Percentiles rank a stretch among this genome's conserved stretches.
Evolutionary conservation across 2,797 vertebrate genomes (phyloP).

Genomic region (Pteronotus mesoamericanus): DNA sequence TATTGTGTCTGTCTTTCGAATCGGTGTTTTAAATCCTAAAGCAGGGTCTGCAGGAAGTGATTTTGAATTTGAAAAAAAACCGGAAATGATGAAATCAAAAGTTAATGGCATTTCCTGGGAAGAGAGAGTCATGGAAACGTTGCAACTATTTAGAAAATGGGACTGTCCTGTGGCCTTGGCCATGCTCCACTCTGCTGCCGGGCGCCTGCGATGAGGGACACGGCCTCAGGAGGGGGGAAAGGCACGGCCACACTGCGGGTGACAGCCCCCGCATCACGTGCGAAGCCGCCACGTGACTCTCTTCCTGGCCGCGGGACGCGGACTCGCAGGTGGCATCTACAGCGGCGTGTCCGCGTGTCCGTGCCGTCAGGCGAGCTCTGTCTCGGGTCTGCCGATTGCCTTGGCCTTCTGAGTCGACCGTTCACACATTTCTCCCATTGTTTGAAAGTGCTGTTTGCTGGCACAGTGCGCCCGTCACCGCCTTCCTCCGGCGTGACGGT

Average conservation of each 20-base stretch:
- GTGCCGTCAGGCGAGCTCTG: not conserved
- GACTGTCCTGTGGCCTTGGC: not conserved
- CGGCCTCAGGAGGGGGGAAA: not conserved
- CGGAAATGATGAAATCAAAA: constrained; percentile 20
- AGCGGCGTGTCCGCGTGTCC: not conserved
- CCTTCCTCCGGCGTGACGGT: not conserved
- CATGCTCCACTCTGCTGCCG: not conserved
- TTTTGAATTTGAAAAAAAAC: not conserved
- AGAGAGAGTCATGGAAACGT: not conserved
- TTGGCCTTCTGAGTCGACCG: not conserved
- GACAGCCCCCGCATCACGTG: no score
- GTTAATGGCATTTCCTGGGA: not conserved
- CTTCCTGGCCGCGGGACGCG: accelerated
- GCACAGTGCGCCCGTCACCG: not conserved
- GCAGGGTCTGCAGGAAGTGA: not conserved
- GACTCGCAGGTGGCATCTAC: no score
- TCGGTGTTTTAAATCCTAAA: not conserved
- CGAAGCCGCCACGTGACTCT: no score
- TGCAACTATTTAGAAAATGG: not conserved
- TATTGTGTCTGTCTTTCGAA: not conserved
- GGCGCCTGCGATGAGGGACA: constrained; percentile 5
- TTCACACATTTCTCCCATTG: not conserved
- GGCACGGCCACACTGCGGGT: no score
- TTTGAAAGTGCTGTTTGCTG: not conserved
- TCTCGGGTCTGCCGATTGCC: not conserved